A percentile compares a stretch with the other conserved stretches of the same genome.
Conservation (phyloP, 2,113 vertebrate genomes). For the Albula goreensis region DNA sequence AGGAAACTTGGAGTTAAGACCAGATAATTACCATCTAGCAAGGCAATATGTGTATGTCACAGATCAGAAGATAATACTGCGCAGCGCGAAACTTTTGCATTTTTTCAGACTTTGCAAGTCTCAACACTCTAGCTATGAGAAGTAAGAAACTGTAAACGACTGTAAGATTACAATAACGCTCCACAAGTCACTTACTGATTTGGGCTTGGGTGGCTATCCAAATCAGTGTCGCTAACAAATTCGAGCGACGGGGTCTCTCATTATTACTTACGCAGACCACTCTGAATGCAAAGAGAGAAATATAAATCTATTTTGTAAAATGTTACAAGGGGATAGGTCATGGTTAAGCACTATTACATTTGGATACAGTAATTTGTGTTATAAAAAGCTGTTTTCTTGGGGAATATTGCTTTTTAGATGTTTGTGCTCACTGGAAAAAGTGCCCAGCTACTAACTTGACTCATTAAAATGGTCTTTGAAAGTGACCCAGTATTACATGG, state of each 20-base stretch:
- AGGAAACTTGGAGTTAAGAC: background rate
- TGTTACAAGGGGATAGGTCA: background rate
- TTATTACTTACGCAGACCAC: background rate
- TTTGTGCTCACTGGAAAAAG: conserved; percentile 6
- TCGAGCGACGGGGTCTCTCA: background rate
- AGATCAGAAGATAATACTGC: background rate
- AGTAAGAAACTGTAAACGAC: background rate
- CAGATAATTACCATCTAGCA: background rate
- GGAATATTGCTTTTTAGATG: background rate
- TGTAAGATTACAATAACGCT: background rate
- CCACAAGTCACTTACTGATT: background rate
- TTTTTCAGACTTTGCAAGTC: background rate
- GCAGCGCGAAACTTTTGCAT: background rate
- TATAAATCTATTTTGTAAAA: background rate
- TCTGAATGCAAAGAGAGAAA: background rate
- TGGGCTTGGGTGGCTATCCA: background rate
- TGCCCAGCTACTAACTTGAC: background rate
- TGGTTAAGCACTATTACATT: background rate
- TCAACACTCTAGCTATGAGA: too few relatives aligned
- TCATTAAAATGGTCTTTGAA: conserved; percentile 12
- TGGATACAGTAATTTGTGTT: background rate
- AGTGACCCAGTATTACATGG: background rate
- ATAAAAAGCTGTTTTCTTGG: background rate
- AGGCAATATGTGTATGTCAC: background rate
- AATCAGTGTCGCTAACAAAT: background rate